phyloP scores from a whole-genome alignment of 2,113 vertebrate genomes.

The Calidris pugnax region DNA sequence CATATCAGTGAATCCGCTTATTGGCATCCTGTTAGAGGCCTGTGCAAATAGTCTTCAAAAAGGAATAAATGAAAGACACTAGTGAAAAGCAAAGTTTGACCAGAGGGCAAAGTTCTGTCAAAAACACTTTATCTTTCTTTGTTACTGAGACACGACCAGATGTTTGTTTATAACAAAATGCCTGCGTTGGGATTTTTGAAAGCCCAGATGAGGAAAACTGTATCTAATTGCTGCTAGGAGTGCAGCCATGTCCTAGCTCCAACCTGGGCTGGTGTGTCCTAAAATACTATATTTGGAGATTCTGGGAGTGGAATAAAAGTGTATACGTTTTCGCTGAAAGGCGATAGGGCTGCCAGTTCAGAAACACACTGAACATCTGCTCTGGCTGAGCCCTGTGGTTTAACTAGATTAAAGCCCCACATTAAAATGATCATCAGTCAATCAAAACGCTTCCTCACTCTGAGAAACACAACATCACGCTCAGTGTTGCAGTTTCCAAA shows the following conservation, averaged over 20 bases:
- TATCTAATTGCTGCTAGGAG: constrained; percentile 36
- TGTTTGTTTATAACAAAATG: constrained; percentile 55
- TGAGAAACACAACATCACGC: background rate
- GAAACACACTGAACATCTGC: constrained; percentile 50
- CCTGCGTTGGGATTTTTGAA: background rate
- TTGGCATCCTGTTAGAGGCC: constrained; percentile 12
- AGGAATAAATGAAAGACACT: constrained; percentile 44
- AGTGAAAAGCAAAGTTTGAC: constrained; percentile 32
- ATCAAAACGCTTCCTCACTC: constrained; percentile 30
- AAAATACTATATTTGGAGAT: background rate
- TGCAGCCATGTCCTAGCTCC: background rate
- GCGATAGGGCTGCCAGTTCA: constrained; percentile 16
- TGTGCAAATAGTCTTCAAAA: constrained; percentile 26
- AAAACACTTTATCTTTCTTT: constrained; percentile 60
- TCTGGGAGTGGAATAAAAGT: background rate
- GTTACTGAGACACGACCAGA: constrained; percentile 33
- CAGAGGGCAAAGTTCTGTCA: constrained; percentile 53
- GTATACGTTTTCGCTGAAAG: background rate
- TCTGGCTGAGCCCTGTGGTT: constrained; percentile 33
- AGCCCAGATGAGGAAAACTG: constrained; percentile 47
- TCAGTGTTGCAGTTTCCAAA: background rate
- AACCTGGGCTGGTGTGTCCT: background rate
- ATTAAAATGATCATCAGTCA: constrained; percentile 59
- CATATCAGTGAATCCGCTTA: constrained; percentile 16
- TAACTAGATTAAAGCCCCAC: constrained; percentile 29